phyloP scores from a whole-genome alignment of 2,797 vertebrate species.

The Crenuchus spilurus region DNA sequence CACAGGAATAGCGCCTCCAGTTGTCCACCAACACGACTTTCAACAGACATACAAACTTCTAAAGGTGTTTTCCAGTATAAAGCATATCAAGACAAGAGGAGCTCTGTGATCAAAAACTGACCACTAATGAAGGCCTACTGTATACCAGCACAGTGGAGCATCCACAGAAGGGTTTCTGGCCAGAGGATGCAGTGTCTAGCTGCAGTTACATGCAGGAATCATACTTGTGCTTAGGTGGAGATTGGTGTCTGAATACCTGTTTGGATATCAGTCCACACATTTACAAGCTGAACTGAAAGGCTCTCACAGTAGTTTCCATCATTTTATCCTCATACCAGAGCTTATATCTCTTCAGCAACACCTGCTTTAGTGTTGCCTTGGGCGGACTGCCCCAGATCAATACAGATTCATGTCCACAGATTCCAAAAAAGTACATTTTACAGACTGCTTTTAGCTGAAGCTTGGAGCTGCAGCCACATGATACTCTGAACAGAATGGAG shows the following conservation, averaged over 20 bases:
- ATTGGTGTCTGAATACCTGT: background rate
- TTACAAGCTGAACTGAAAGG: background rate
- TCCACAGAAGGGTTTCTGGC: too few species aligned
- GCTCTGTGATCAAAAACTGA: too few species aligned
- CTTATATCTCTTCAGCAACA: background rate
- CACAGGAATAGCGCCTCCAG: too few species aligned
- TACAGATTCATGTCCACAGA: slow-evolving; percentile 7
- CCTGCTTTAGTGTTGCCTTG: background rate
- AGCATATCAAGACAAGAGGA: too few species aligned
- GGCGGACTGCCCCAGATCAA: background rate
- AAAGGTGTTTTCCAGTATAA: too few species aligned
- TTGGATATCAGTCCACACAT: background rate
- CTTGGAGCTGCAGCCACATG: slow-evolving; percentile 20
- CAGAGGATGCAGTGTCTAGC: too few species aligned
- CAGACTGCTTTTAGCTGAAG: background rate
- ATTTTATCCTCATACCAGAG: background rate
- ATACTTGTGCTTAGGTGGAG: background rate
- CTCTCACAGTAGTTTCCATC: background rate
- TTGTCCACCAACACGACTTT: too few species aligned
- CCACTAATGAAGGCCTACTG: too few species aligned
- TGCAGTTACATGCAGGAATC: background rate
- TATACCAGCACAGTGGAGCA: too few species aligned
- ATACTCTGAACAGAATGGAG: slow-evolving; percentile 7
- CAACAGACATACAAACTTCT: too few species aligned
- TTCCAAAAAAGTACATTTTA: background rate